A percentile compares a stretch with the other conserved stretches of the same genome.
phyloP scores from a whole-genome alignment of 1,140 invertebrate species.

The Cotesia chilonis region DNA sequence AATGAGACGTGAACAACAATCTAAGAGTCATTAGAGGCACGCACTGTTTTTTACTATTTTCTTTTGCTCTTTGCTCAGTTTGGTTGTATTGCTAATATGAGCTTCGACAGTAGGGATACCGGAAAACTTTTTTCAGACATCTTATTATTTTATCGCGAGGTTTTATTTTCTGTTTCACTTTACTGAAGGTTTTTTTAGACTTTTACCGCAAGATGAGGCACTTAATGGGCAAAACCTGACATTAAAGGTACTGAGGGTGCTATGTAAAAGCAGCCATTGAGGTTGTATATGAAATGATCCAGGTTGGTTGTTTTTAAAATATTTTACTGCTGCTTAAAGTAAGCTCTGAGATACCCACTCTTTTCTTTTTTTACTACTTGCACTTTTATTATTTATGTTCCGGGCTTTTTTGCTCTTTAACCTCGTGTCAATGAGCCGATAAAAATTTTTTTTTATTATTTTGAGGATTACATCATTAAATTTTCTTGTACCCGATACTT shows the following conservation, averaged over 20 bases:
- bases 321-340: constrained; percentile 26
- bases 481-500: no score
- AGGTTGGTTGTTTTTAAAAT: constrained; percentile 35
- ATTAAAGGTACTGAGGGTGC: constrained; percentile 14
- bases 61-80: not conserved
- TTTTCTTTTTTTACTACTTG: constrained; percentile 19
- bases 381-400: constrained; percentile 4
- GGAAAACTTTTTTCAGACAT: not conserved
- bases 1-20: no score
- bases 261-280: not conserved
- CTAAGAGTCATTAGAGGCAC: no score
- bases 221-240: constrained; percentile 21
- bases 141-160: not conserved
- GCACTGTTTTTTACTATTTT: not conserved
- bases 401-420: not conserved
- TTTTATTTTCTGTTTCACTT: not conserved
- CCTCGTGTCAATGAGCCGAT: not conserved
- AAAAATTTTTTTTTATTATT: no score
- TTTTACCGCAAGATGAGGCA: constrained; percentile 13
- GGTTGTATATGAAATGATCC: constrained; percentile 3
- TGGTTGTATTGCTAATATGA: not conserved
- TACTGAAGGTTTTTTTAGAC: not conserved
- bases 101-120: no score
- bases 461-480: no score
- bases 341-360: constrained; percentile 8